A percentile compares a stretch with the other conserved stretches of the same genome.
These are phyloP conservation scores for Actenoides lindsayi DNA, from an alignment of 2,113 vertebrate species.

Conservation along the genomic window DNA sequence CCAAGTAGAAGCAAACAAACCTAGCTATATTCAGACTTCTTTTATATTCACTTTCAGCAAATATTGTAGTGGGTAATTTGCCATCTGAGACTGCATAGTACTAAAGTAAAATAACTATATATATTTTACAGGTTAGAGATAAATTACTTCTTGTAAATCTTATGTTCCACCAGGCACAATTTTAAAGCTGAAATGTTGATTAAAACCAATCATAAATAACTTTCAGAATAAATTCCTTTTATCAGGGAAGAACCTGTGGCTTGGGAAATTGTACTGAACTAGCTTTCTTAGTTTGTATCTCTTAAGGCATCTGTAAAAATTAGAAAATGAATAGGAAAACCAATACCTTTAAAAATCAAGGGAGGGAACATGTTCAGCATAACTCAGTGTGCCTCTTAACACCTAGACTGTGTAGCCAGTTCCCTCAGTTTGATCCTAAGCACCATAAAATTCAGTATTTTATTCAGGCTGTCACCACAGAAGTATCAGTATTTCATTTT, in stretches of 20 bases:
- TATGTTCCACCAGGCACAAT: not conserved
- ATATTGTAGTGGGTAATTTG: not conserved
- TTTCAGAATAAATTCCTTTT: not conserved
- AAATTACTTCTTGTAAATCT: not conserved
- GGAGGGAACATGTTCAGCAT: fast-evolving
- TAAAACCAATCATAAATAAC: not conserved
- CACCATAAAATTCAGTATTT: not conserved
- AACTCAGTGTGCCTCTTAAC: not conserved
- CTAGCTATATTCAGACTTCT: not conserved
- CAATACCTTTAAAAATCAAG: not conserved
- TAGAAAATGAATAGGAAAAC: not conserved
- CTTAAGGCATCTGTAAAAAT: not conserved
- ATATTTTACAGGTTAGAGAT: not conserved
- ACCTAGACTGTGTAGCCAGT: not conserved
- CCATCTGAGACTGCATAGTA: not conserved
- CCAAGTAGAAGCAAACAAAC: not conserved
- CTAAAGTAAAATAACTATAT: not conserved
- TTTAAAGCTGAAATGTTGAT: not conserved
- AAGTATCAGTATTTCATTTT: not conserved
- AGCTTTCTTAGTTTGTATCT: not conserved
- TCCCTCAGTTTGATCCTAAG: not conserved
- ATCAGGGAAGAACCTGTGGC: not conserved
- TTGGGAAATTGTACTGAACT: not conserved
- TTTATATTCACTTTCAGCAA: not conserved
- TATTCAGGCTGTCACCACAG: not conserved